A percentile compares a stretch with the other conserved stretches of the same genome.
These are phyloP conservation scores for Cydia splendana DNA, from an alignment of 1,140 invertebrate species.

Conservation along the genomic window DNA sequence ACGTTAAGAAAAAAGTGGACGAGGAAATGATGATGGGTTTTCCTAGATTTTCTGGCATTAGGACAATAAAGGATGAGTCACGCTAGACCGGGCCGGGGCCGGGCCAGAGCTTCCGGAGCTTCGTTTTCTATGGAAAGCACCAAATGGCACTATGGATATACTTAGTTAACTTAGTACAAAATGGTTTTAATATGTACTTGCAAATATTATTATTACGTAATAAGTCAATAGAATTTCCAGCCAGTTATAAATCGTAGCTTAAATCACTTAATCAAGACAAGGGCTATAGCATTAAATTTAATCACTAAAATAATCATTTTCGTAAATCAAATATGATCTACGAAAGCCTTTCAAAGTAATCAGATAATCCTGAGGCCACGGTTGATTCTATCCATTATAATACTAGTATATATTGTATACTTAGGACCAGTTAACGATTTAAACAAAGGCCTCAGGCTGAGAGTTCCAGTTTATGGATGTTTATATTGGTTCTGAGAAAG, in stretches of 20 bases:
- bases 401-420: neutral
- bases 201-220: no score
- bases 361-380: neutral
- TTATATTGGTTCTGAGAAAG: neutral
- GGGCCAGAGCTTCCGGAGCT: no score
- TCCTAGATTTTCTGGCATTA: no score
- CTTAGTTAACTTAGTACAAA: no score
- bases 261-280: neutral
- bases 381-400: neutral
- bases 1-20: no score
- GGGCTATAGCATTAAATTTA: neutral
- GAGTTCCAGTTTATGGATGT: neutral
- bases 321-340: conserved; percentile 9
- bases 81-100: no score
- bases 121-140: no score
- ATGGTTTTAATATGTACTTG: no score
- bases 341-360: neutral
- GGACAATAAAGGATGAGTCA: no score
- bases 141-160: no score
- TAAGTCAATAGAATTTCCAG: neutral
- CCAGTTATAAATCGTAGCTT: neutral
- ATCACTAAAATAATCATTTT: neutral
- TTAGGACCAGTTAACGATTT: neutral
- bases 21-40: no score
- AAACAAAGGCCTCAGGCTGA: neutral